These are phyloP conservation scores for Kuschelorhynchus macadamiae DNA, from an alignment of 2,888 invertebrate genomes.

Conservation along the genomic window DNA sequence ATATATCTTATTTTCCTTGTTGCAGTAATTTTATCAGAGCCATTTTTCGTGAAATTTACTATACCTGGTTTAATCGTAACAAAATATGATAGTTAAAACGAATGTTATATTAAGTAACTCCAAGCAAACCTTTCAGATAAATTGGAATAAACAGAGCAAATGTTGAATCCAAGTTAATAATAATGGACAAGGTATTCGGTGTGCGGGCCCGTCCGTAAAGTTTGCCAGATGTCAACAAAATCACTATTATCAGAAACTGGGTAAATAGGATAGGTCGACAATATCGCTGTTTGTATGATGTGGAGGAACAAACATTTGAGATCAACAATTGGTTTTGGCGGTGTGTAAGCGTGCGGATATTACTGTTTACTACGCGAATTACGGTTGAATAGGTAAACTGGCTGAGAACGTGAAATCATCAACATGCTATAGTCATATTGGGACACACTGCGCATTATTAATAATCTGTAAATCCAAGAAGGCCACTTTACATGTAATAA, in stretches of 20 bases:
- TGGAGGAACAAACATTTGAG: constrained; percentile 62
- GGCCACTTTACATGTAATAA: constrained; percentile 53
- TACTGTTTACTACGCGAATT: constrained; percentile 62
- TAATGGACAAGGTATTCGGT: constrained; percentile 24
- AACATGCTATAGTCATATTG: constrained; percentile 58
- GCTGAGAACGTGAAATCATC: constrained; percentile 61
- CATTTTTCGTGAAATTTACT: too few species aligned
- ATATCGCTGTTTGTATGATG: constrained; percentile 60
- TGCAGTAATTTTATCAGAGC: too few species aligned
- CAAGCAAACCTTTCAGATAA: background rate
- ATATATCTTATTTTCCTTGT: too few species aligned
- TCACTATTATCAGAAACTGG: constrained; percentile 54
- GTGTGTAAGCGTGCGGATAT: constrained; percentile 58
- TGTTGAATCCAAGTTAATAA: too few species aligned
- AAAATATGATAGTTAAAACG: too few species aligned
- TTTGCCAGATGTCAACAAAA: constrained; percentile 52
- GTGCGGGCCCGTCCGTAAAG: constrained; percentile 23
- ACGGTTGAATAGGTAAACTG: constrained; percentile 63
- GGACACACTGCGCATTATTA: constrained; percentile 55
- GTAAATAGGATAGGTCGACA: constrained; percentile 58
- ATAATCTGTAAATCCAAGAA: constrained; percentile 54
- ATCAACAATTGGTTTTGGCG: constrained; percentile 61
- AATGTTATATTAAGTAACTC: too few species aligned
- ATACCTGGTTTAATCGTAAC: too few species aligned
- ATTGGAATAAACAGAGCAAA: background rate